Conservation (phyloP, 2,797 vertebrate genomes). For the Oophaga sylvatica region DNA sequence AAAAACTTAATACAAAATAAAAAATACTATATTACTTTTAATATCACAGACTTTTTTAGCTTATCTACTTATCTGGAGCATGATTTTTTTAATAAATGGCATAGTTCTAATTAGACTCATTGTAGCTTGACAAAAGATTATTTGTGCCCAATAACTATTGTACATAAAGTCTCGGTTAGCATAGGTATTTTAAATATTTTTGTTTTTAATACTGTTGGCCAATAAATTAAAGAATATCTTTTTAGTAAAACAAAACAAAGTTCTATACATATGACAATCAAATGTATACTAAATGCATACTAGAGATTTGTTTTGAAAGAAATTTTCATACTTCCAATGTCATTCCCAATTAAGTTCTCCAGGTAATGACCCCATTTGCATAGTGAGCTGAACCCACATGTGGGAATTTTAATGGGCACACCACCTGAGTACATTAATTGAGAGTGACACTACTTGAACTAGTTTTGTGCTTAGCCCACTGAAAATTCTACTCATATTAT, state of each 20-base stretch:
- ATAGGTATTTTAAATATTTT: constrained; percentile 4
- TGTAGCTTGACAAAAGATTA: not conserved
- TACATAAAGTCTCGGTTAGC: constrained; percentile 22
- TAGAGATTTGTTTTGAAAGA: constrained; percentile 86
- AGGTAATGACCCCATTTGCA: constrained; percentile 96
- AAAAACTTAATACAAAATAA: not conserved
- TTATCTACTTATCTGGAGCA: not conserved
- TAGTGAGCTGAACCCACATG: constrained; percentile 87
- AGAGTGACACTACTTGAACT: constrained; percentile 94
- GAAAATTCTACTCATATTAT: constrained; percentile 89
- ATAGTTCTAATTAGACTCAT: not conserved
- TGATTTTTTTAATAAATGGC: not conserved
- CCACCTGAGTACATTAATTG: constrained; percentile 92
- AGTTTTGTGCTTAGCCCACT: constrained; percentile 85
- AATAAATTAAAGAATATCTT: constrained; percentile 49
- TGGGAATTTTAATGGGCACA: constrained; percentile 91
- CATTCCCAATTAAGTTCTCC: constrained; percentile 93
- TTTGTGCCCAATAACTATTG: constrained; percentile 1
- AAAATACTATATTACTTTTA: not conserved
- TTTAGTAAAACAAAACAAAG: constrained; percentile 76
- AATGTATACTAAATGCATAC: constrained; percentile 79
- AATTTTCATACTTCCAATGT: constrained; percentile 82
- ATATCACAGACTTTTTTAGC: not conserved
- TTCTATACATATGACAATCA: constrained; percentile 75
- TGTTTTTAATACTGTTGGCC: not conserved